These are phyloP conservation scores for Pitta sordida DNA, from an alignment of 2,113 vertebrate species.

Conservation along the genomic window DNA sequence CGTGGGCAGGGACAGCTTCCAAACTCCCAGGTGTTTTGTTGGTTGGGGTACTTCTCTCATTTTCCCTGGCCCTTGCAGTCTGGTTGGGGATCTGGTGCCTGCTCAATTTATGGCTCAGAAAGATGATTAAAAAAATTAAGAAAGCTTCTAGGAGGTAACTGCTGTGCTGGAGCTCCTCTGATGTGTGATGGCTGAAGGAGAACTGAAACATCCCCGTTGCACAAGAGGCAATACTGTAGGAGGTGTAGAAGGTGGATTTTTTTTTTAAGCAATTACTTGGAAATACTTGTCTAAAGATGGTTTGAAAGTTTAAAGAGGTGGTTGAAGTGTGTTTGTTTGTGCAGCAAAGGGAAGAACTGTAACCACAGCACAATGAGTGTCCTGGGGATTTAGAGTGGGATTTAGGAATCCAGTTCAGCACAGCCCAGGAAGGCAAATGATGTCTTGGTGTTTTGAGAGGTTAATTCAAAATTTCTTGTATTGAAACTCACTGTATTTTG, in stretches of 20 bases:
- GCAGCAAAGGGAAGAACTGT: neutral
- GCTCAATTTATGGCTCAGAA: neutral
- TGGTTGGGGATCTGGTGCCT: neutral
- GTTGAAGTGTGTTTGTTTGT: neutral
- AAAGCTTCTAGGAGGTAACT: neutral
- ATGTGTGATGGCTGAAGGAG: neutral
- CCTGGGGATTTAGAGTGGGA: neutral
- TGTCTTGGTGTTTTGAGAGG: neutral
- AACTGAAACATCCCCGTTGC: neutral
- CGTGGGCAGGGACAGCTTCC: neutral
- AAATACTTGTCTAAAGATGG: neutral
- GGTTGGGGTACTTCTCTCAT: neutral
- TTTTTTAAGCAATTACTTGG: neutral
- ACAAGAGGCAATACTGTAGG: neutral
- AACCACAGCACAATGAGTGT: neutral
- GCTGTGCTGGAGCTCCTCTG: neutral
- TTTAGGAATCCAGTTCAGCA: neutral
- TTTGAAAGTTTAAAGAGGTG: neutral
- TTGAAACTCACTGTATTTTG: neutral
- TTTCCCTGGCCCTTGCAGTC: neutral
- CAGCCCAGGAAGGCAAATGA: neutral
- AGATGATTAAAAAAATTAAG: neutral
- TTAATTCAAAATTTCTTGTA: neutral
- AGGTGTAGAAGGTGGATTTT: neutral
- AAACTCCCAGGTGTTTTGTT: neutral